phyloP scores from a whole-genome alignment of 2,888 invertebrate genomes.

The Clepsis dumicolana region DNA sequence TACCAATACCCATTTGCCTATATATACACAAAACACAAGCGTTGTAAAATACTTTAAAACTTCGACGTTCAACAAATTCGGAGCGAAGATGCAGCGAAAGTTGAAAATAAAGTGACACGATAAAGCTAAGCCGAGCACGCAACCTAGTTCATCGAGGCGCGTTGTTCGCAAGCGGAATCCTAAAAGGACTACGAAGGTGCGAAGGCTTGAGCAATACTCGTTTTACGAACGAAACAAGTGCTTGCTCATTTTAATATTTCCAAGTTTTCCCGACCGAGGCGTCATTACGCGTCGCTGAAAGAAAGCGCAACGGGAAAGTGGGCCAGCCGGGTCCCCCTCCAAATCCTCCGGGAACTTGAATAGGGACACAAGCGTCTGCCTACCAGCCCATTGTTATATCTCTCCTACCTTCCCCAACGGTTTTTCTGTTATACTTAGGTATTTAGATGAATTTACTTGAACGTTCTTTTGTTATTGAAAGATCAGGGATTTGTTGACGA shows the following conservation, averaged over 20 bases:
- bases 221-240: slow-evolving; percentile 80
- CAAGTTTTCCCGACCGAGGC: slow-evolving; percentile 72
- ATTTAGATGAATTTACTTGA: slow-evolving; percentile 53
- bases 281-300: slow-evolving; percentile 78
- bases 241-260: slow-evolving; percentile 85
- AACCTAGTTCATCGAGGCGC: slow-evolving; percentile 46
- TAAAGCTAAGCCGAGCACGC: slow-evolving; percentile 43
- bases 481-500: slow-evolving; percentile 51
- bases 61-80: slow-evolving; percentile 1
- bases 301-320: slow-evolving; percentile 74
- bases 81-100: neutral
- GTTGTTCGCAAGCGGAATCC: slow-evolving; percentile 53
- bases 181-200: slow-evolving; percentile 66
- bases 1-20: neutral
- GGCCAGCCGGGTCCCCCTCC: slow-evolving; percentile 72
- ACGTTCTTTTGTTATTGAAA: slow-evolving; percentile 51
- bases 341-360: slow-evolving; percentile 60
- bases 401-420: slow-evolving; percentile 62
- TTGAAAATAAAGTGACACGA: slow-evolving; percentile 28
- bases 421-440: slow-evolving; percentile 53
- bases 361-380: slow-evolving; percentile 45
- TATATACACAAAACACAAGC: neutral
- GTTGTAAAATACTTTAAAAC: neutral
- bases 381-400: slow-evolving; percentile 74
- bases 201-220: slow-evolving; percentile 75